Base-by-base conservation (phyloP, 2,888 invertebrate genomes). In the Resseliella maxima region DNA sequence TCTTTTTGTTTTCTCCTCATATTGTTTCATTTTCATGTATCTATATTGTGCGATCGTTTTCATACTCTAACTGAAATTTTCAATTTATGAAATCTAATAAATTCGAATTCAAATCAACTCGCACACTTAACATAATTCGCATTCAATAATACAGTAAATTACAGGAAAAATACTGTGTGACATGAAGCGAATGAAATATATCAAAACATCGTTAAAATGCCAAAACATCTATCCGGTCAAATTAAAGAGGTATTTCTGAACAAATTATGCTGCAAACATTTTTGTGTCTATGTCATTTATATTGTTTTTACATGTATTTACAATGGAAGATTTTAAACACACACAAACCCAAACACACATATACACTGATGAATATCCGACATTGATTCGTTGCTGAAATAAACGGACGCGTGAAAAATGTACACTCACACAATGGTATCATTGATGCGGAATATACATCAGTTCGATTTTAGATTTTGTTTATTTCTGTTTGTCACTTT, bases 61-160 rank as follows among this genome's bases (percentile, higher is more conserved):
- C 21, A 31, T 15, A 59, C 15, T n/a, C n/a, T n/a, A n/a, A n/a
- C 59, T n/a, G 31, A 31, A 72, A 72, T 72, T 72, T 72, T 72
- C 59, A 59, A 72, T 72, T 72, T 72, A 72, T 72, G 72, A 72
- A 27, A 72, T 72, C 72, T 72, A 72, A 72, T 35, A 72, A 72
- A 72, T 72, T 35, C 31, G 31, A 72, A 31, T 72, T 15, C 27
- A 72, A 50, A 31, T 35, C 24, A 24, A 59, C n/a, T 8, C 5
- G 24, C 24, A 6, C 59, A 24, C 59, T 41, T n/a, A 50, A 50
- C 8, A 50, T 8, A 41, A 5, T 50, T 15, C 46, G 2, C 59
- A 24, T 59, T 24, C 24, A 59, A 59, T n/a, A n/a, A 50, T 10
- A 59, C 18, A 59, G 3, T n/a, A n/a, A 59, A 59, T 3, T 24